A percentile compares a stretch with the other conserved stretches of the same genome.
These are phyloP conservation scores for Lasiommata megera DNA, from an alignment of 2,888 invertebrate genomes.

Conservation along the genomic window DNA sequence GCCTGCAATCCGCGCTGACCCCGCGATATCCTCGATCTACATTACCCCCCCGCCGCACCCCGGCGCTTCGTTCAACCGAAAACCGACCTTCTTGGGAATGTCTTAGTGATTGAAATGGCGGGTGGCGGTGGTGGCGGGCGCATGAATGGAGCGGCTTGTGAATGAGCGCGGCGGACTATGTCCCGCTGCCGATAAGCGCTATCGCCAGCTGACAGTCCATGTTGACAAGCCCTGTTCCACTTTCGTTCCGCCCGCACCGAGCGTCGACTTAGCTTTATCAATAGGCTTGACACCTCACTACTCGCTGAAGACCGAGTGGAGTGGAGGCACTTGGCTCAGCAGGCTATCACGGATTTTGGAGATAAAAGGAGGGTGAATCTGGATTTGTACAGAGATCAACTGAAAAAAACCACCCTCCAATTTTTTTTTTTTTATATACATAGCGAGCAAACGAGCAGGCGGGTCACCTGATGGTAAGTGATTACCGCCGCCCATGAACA, in stretches of 20 bases:
- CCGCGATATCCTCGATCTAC: constrained; percentile 78
- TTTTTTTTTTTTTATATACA: no score
- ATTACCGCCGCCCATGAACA: no score
- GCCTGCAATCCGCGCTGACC: constrained; percentile 80
- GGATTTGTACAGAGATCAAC: no score
- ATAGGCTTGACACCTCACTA: constrained; percentile 37
- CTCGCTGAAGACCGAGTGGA: no score
- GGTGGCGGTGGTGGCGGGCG: constrained; percentile 50
- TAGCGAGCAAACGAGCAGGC: no score
- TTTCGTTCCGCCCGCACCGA: constrained; percentile 50
- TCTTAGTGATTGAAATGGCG: constrained; percentile 55
- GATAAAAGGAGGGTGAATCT: no score
- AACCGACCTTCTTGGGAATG: constrained; percentile 46
- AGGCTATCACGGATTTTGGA: no score
- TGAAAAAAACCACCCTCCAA: no score
- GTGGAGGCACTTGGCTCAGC: no score
- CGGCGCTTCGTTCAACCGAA: constrained; percentile 39
- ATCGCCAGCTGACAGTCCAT: constrained; percentile 78
- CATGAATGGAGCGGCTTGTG: constrained; percentile 78
- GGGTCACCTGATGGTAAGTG: no score
- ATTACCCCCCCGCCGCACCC: constrained; percentile 57
- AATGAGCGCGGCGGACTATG: constrained; percentile 75
- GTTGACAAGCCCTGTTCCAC: constrained; percentile 80
- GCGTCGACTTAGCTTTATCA: constrained; percentile 66
- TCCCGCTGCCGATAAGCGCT: constrained; percentile 76